Evolutionary conservation across 1,140 invertebrate genomes (phyloP), one percentile per base, ranked within the genome.

Genomic region (Maniola jurtina): DNA sequence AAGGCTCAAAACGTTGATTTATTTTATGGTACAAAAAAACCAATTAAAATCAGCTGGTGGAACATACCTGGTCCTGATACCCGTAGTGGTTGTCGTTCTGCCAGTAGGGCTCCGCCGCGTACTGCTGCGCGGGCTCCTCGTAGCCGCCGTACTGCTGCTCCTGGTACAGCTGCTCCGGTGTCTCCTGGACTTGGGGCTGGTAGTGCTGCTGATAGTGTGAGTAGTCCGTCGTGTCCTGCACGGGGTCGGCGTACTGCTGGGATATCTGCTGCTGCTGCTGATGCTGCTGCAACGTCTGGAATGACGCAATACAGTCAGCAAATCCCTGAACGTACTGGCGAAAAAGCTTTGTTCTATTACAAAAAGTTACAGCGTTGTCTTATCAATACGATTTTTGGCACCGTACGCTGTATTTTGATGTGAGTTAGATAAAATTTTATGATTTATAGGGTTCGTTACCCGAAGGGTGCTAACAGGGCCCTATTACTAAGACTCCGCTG

Each of bases 21-120:
- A 25, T 25, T 2, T 2, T 25, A 25, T 2, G 25, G 25, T 1
- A 1, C 1, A 4, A 25, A 25, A 25, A 25, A 25, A 25, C 1
- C 4, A 25, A 25, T 25, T 25, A 25, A 25, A 6, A 11, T 6
- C 42, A 13, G 1, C 13, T 9, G 42, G 9, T 56, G 57, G 2
- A 0, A 52, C 48, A 6, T 16, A 83, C 83, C 66, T 25, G 25
- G 25, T 84, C 81, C 7, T 58, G 62, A 40, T 84, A 84, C 57
- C 63, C 69, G 55, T 83, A 83, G 45, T 62, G 60, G 8, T 55
- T 15, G 60, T 82, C 78, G 7, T 45, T 54, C 58, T 75, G 77
- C 80, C 81, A 83, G 78, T 85, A 85, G 13, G 76, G 78, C 40
- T 83, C 79, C 5, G 73, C 73, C 64, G 77, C 76, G 13, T 70